Evolutionary conservation across 2,888 invertebrate species (phyloP).

Genomic region (Drosophila silvestris): DNA sequence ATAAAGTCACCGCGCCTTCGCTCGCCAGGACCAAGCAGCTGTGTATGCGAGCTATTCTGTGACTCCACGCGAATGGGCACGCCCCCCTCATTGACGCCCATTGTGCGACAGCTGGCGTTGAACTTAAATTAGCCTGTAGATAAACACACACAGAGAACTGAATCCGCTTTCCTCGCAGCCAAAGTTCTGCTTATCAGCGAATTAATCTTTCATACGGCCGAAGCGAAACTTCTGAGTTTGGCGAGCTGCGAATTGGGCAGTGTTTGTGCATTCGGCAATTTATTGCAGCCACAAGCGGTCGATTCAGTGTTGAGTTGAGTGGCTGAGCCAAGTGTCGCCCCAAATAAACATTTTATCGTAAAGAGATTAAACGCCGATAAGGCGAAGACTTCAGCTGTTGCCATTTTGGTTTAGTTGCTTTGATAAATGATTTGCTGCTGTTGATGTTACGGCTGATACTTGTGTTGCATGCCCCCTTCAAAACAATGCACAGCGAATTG

Average conservation of each 20-base stretch:
- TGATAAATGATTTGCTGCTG: conserved; percentile 66
- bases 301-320: conserved; percentile 12
- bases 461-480: conserved; percentile 14
- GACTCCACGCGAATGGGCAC: conserved; percentile 22
- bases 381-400: conserved; percentile 26
- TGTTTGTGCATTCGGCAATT: conserved; percentile 63
- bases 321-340: conserved; percentile 54
- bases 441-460: neutral
- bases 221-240: conserved; percentile 55
- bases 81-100: conserved; percentile 41
- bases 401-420: conserved; percentile 32
- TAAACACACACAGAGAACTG: conserved; percentile 49
- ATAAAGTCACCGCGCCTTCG: conserved; percentile 71
- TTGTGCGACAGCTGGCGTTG: conserved; percentile 73
- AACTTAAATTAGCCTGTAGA: conserved; percentile 81
- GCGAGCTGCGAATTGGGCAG: conserved; percentile 13
- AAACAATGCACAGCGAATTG: conserved; percentile 65
- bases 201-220: conserved; percentile 79
- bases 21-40: conserved; percentile 56
- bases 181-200: conserved; percentile 74
- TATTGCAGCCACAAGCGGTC: conserved; percentile 65
- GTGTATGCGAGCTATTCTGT: conserved; percentile 22
- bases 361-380: conserved; percentile 79
- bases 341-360: conserved; percentile 80
- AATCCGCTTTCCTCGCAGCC: conserved; percentile 68